Evolutionary conservation across 1,140 invertebrate species (phyloP).

Genomic region (Nasonia vitripennis): DNA sequence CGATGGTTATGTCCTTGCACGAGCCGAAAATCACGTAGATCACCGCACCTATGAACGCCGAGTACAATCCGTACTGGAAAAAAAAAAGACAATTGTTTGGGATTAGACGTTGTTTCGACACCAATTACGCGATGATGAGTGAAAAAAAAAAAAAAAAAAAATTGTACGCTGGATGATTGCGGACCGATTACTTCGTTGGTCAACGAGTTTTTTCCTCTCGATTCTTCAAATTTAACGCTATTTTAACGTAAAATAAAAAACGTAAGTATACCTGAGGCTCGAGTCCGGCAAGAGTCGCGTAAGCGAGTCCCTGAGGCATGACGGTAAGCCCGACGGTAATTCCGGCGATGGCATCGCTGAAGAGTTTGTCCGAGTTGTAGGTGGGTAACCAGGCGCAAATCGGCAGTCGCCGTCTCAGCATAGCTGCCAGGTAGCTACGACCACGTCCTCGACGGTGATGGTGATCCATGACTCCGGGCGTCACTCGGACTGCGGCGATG

Average conservation of each 20-base stretch:
- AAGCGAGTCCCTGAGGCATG: slow-evolving; percentile 91
- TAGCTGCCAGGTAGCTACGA: background rate
- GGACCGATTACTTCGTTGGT: too few species aligned
- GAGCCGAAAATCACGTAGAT: slow-evolving; percentile 93
- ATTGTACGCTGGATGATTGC: background rate
- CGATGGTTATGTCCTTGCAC: slow-evolving; percentile 93
- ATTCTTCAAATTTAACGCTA: too few species aligned
- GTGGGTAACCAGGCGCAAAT: slow-evolving; percentile 82
- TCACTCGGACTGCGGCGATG: background rate
- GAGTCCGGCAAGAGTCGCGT: slow-evolving; percentile 88
- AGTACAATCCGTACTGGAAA: slow-evolving; percentile 90
- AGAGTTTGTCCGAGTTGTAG: slow-evolving; percentile 82
- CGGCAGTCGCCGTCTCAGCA: slow-evolving; percentile 72
- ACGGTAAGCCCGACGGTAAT: slow-evolving; percentile 91
- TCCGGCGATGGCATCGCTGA: slow-evolving; percentile 88
- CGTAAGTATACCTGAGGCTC: slow-evolving; percentile 81
- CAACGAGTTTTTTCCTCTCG: too few species aligned
- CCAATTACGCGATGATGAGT: background rate
- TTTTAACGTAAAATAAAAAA: background rate
- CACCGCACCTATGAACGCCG: slow-evolving; percentile 93
- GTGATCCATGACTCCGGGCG: background rate
- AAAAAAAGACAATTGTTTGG: background rate
- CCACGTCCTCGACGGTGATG: background rate
- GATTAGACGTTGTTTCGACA: background rate
- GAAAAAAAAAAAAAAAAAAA: background rate